Conservation (phyloP, 2,888 invertebrate genomes). For the Microctonus hyperodae region DNA sequence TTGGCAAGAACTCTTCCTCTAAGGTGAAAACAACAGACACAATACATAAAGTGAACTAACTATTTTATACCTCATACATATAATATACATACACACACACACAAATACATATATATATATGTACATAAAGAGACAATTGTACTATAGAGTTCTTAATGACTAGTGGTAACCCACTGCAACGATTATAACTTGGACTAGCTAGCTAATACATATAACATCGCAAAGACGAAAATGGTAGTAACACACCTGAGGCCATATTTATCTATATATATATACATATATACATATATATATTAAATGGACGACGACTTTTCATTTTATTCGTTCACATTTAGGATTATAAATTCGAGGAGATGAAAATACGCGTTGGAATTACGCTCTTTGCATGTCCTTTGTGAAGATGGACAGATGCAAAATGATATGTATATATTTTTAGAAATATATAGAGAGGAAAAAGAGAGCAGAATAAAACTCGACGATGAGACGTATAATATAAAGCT, state of each 20-base stretch:
- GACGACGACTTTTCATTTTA: background rate
- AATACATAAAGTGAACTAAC: background rate
- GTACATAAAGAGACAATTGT: background rate
- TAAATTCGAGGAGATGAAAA: background rate
- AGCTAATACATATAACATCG: background rate
- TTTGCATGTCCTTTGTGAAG: background rate
- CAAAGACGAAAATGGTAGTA: constrained; percentile 9
- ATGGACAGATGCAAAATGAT: background rate
- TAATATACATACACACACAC: background rate
- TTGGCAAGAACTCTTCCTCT: background rate
- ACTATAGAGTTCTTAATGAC: constrained; percentile 10
- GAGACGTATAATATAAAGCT: background rate
- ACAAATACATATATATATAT: background rate
- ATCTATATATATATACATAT: background rate
- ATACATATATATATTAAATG: background rate
- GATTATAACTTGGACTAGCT: constrained; percentile 12
- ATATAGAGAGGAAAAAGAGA: background rate
- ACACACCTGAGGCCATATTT: constrained; percentile 16
- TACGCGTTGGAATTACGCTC: background rate
- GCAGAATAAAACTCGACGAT: background rate
- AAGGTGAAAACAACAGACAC: background rate
- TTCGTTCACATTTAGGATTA: background rate
- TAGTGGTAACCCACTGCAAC: constrained; percentile 15
- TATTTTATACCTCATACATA: background rate
- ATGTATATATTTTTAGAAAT: background rate